Evolutionary conservation across 1,140 invertebrate species (phyloP), one percentile per base, ranked within the genome.

Genomic region (Helicoverpa zea): DNA sequence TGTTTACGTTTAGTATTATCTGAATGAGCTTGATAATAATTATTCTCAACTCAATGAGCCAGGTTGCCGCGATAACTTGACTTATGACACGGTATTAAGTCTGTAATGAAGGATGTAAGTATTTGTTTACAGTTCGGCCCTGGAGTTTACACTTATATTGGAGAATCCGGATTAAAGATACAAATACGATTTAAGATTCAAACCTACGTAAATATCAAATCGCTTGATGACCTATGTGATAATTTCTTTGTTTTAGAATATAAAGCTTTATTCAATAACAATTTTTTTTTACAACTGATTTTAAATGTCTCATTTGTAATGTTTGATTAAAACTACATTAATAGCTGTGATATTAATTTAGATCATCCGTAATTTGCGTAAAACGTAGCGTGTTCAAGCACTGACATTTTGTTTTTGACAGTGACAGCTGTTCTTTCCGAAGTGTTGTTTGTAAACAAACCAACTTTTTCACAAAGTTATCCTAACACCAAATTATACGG

Each of bases 401-500:
- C 58, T 59, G 58, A 23, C 58, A 59, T 59, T 1, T 29, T 43
- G 63, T 10, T n/a, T 16, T 43, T 64, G 14, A 64, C 30, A 47
- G 35, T 16, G 30, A 47, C 35, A 64, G 5, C n/a, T 16, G 4
- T 14, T n/a, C 13, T n/a, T 47, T 9, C 63, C 54, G 10, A 43
- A 43, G 23, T 16, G 16, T 16, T 70, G n/a, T 70, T 70, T 70
- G 47, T 52, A 70, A 70, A 70, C 66, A 70, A 70, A 10, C 18
- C 16, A 58, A 10, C 18, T 16, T 58, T 58, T 58, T 58, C n/a
- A 16, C 54, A 23, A 49, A 18, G n/a, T 51, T 51, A 43, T 66
- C 12, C 16, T 10, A n/a, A n/a, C 4, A 4, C 1, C 56, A 58
- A 58, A 18, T 0, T 51, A 29, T 9, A 43, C 5, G 3, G 5